A percentile compares a stretch with the other conserved stretches of the same genome.
These are phyloP conservation scores for Ctenicera cuprea DNA, from an alignment of 2,888 invertebrate genomes.

Conservation along the genomic window DNA sequence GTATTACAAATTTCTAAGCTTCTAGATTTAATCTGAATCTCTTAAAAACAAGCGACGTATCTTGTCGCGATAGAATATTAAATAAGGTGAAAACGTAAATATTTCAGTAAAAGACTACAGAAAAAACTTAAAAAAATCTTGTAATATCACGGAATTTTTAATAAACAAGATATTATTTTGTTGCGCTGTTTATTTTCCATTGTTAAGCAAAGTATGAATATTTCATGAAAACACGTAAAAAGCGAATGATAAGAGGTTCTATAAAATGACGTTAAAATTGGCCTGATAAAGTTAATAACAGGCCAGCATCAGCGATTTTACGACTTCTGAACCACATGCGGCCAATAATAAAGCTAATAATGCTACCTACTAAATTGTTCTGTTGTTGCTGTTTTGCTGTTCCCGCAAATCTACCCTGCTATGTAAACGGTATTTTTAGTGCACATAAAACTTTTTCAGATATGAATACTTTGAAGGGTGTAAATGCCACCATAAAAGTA, in stretches of 20 bases:
- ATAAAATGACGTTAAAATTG: conserved; percentile 15
- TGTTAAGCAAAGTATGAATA: conserved; percentile 12
- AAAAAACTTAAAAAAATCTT: background rate
- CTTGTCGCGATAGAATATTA: background rate
- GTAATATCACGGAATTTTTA: background rate
- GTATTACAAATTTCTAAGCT: background rate
- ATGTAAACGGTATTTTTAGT: conserved; percentile 1
- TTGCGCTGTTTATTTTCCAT: background rate
- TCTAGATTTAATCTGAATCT: no score
- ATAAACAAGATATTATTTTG: background rate
- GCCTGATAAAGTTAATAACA: conserved; percentile 29
- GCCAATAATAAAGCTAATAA: conserved; percentile 24
- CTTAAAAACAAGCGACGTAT: no score
- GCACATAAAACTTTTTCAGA: background rate
- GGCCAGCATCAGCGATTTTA: conserved; percentile 24
- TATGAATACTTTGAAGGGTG: no score
- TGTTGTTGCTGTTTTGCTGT: conserved; percentile 13
- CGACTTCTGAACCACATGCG: conserved; percentile 30
- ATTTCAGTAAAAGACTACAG: no score
- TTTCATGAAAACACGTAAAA: conserved; percentile 20
- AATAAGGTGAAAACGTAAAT: background rate
- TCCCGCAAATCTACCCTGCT: background rate
- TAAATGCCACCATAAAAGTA: no score
- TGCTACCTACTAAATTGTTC: conserved; percentile 17
- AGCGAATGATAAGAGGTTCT: conserved; percentile 3